Evolutionary conservation across 2,797 vertebrate genomes (phyloP).

Genomic region (Allobates femoralis): DNA sequence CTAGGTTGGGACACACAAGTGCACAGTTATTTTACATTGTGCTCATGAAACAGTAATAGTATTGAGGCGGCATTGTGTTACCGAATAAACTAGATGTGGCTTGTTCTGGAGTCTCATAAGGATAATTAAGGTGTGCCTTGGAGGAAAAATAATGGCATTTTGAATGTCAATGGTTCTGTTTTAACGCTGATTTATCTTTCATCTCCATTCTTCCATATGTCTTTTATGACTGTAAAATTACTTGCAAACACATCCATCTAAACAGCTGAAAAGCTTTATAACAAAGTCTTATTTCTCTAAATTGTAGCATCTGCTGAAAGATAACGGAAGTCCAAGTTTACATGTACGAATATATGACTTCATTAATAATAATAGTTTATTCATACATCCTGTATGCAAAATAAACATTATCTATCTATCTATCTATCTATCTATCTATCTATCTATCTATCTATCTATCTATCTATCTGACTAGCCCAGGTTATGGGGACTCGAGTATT

Average conservation of each 20-base stretch:
- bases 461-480: no score
- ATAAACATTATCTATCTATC: no score
- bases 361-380: neutral
- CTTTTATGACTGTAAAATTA: constrained; percentile 53
- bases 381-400: neutral
- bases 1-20: constrained; percentile 38
- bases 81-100: constrained; percentile 45
- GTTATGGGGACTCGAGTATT: no score
- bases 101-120: constrained; percentile 47
- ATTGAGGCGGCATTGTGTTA: constrained; percentile 36
- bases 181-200: constrained; percentile 58
- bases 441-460: constrained; percentile 14
- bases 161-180: constrained; percentile 59
- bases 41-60: constrained; percentile 55
- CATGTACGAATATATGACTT: neutral
- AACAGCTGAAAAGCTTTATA: constrained; percentile 33
- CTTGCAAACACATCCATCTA: constrained; percentile 18
- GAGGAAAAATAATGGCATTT: constrained; percentile 59
- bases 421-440: constrained; percentile 8
- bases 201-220: constrained; percentile 54
- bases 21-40: constrained; percentile 44
- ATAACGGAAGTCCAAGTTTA: constrained; percentile 22
- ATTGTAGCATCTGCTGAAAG: constrained; percentile 9
- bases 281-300: constrained; percentile 39
- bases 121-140: constrained; percentile 57